Percentiles rank a stretch among this genome's conserved stretches.
Conservation (phyloP, 2,888 invertebrate genomes). For the Lepidocyrtoides sp. region DNA sequence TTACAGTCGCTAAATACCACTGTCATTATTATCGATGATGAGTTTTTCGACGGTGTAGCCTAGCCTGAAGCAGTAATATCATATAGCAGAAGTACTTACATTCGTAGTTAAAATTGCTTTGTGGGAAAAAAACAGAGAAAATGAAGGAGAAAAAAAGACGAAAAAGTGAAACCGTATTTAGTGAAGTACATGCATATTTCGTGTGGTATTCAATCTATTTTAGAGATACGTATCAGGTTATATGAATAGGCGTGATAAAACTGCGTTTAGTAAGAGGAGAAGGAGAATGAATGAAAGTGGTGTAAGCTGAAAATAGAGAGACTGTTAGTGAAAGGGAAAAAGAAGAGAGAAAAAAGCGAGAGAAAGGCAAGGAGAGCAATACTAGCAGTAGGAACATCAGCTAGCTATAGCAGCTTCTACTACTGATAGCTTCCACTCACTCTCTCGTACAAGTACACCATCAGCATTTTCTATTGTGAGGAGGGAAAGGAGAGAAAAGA, state of each 20-base stretch:
- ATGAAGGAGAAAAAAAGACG: not conserved
- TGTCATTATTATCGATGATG: conserved; percentile 74
- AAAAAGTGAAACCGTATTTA: not conserved
- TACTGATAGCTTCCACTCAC: conserved; percentile 13
- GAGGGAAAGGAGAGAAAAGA: conserved; percentile 40
- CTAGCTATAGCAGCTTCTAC: conserved; percentile 7
- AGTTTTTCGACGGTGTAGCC: conserved; percentile 71
- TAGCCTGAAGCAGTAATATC: conserved; percentile 63
- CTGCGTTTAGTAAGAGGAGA: not conserved
- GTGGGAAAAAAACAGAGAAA: conserved; percentile 66
- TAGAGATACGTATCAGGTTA: conserved; percentile 31
- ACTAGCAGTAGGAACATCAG: not conserved
- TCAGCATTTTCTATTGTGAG: conserved; percentile 65
- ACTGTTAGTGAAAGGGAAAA: not conserved
- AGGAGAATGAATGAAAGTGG: conserved; percentile 21
- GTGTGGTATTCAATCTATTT: conserved; percentile 22
- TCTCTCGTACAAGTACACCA: conserved; percentile 8
- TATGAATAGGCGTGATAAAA: not conserved
- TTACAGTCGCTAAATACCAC: conserved; percentile 7
- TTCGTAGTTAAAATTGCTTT: conserved; percentile 72
- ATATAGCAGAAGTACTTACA: conserved; percentile 39
- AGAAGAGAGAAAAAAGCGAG: not conserved
- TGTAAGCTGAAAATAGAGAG: not conserved
- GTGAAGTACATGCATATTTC: not conserved
- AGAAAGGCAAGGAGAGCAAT: conserved; percentile 30